Percentiles rank a stretch among this genome's conserved stretches.
These are phyloP conservation scores for Hetaerina americana DNA, from an alignment of 1,140 invertebrate genomes.

Conservation along the genomic window DNA sequence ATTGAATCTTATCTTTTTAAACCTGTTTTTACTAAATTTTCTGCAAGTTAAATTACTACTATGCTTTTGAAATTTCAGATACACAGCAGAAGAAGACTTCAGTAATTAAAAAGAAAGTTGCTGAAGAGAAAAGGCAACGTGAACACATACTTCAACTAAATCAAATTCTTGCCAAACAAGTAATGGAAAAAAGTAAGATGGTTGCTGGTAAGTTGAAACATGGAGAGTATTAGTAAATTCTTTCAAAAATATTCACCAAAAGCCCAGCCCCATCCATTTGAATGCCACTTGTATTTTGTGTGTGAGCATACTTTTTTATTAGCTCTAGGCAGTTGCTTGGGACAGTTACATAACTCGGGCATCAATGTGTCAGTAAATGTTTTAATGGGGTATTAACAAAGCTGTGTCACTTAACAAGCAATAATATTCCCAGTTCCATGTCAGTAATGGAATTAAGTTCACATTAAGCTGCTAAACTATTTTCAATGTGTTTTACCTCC, in stretches of 20 bases:
- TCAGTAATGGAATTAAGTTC: no score
- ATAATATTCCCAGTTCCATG: no score
- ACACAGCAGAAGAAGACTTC: constrained; percentile 16
- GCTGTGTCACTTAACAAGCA: no score
- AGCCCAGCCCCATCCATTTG: background rate
- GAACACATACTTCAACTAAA: constrained; percentile 78
- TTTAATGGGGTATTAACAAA: no score
- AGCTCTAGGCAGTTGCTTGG: no score
- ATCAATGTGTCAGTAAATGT: background rate
- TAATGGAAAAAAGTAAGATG: constrained; percentile 86
- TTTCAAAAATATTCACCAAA: constrained; percentile 7
- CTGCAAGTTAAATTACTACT: background rate
- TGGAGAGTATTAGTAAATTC: constrained; percentile 2
- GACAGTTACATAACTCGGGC: constrained; percentile 5
- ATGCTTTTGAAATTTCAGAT: background rate
- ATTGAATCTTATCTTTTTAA: no score
- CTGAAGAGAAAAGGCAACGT: constrained; percentile 70
- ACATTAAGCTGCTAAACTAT: no score
- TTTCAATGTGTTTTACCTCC: no score
- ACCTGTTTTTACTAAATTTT: no score
- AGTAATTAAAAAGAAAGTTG: constrained; percentile 42
- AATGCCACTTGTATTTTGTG: constrained; percentile 4
- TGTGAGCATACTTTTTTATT: constrained; percentile 7
- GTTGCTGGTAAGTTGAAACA: constrained; percentile 62
- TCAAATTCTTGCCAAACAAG: constrained; percentile 84